phyloP scores from a whole-genome alignment of 1,140 invertebrate genomes.

The Rhopalosiphum maidis region DNA sequence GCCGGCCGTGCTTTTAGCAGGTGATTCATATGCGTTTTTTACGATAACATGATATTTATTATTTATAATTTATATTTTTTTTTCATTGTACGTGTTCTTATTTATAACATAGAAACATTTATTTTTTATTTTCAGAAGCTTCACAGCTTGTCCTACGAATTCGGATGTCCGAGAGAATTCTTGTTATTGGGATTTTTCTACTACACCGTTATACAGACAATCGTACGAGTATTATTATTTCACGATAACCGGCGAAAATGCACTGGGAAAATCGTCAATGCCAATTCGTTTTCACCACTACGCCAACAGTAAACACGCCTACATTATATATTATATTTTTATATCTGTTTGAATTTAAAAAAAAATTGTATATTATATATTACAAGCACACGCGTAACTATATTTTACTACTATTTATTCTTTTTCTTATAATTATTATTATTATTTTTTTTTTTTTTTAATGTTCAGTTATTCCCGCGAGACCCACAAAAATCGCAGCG shows the following conservation, averaged over 20 bases:
- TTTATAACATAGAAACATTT: background rate
- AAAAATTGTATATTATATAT: background rate
- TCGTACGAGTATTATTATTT: constrained; percentile 68
- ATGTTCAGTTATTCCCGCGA: constrained; percentile 61
- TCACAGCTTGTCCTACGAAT: constrained; percentile 58
- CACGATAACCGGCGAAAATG: constrained; percentile 66
- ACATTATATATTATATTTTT: background rate
- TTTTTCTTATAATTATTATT: too few relatives aligned
- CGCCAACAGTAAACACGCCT: constrained; percentile 63
- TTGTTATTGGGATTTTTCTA: constrained; percentile 67
- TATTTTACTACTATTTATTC: too few relatives aligned
- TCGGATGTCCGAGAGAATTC: constrained; percentile 61
- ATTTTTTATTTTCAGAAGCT: constrained; percentile 55
- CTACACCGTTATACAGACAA: constrained; percentile 69
- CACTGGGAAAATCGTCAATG: constrained; percentile 66
- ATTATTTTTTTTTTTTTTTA: background rate
- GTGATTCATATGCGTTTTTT: background rate
- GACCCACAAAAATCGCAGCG: constrained; percentile 64
- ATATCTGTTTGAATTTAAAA: background rate
- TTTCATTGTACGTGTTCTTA: too few relatives aligned
- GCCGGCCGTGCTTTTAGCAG: constrained; percentile 62
- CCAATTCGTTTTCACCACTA: constrained; percentile 69
- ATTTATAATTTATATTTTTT: too few relatives aligned
- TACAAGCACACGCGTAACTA: too few relatives aligned
- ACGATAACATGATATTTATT: background rate